Base-by-base conservation (phyloP, 2,888 invertebrate genomes). In the Malthinus flaveolus region DNA sequence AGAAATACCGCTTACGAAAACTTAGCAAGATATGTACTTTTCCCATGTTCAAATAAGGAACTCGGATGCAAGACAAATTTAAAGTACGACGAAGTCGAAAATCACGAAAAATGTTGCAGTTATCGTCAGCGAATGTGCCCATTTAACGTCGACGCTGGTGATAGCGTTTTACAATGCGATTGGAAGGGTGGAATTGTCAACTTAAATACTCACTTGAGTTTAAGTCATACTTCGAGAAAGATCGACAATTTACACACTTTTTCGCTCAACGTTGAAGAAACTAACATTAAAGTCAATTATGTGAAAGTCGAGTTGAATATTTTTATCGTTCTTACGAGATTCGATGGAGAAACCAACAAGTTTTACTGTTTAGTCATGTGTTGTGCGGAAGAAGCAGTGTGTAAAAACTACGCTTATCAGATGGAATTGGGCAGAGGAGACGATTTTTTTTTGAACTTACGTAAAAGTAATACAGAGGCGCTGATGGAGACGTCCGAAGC, bases 11-110 rank as follows among this genome's bases (percentile, higher is more conserved):
- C 57, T 11, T 64, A 64, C 36, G 63, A 64, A 54, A 36, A 50
- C 0, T 31, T 64, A 2, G 63, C 63, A 1, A 49, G 59, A 39
- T 56, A 48, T 37, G 10, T 64, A 32, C 32, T 54, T 32, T 64
- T 74, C 32, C 73, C 71, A 0, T 74, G 74, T 55, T 66, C 62
- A 52, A 73, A 68, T 56, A 65, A 65, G 37, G 45, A 12, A 1
- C 69, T 68, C 48, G 73, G 74, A 3, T 73, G 73, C 49, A 55
- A 54, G 6, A 64, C 64, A 15, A 63, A 66, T 59, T 37, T 63
- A 39, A 53, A 61, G 6, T 64, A 65, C 51, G 61, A 64, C 32
- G 57, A 70, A 3, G 46, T 73, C 7, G 37, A 51, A n/a, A 62
- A 56, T 11, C 74, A 74, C 39, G 68, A 72, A 54, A 65, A 49